Base-by-base conservation (phyloP, 2,113 vertebrate genomes). In the Dolichotis patagonum region DNA sequence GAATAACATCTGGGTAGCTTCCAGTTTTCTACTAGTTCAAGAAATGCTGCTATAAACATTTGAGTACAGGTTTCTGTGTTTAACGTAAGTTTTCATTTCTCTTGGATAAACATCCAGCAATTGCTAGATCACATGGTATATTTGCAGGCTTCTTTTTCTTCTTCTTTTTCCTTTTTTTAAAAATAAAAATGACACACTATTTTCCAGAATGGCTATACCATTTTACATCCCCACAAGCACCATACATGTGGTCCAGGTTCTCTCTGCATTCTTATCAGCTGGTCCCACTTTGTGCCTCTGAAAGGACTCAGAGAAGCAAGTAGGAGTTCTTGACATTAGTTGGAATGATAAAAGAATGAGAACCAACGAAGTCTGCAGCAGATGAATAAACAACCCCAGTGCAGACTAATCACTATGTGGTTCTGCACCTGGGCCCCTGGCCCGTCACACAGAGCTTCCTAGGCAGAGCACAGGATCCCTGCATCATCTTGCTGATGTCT, bases 31-130 rank as follows among this genome's bases (percentile, higher is more conserved):
- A 32, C 63, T 69, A 30, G 90, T 73, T 58, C 22, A 43, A 58
- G 67, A n/a, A 73, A 90, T 92, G 69, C 85, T 92, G 58, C 22
- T 56, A 26, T 35, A 82, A 88, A 96, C 82, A 92, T 71, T 35
- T 77, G 38, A 86, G 83, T 49, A 35, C 26, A 67, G 58, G 60
- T 88, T 95, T 85, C 46, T 63, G 35, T 85, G 71, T 54, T 46
- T 71, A 97, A 88, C 60, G 13, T 65, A 82, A 35, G 95, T 43
- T 91, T 97, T 89, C 58, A 52, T 56, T 93, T 92, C 78, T 78
- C 41, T 85, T 82, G 41, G 62, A 92, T 86, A 92, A 96, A 94
- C 56, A 90, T 56, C 56, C 85, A 58, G 75, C 43, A 62, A 52
- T 0, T 49, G 63, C 62, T 65, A 83, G 58, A 73, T 94, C 93